These are phyloP conservation scores for Apodemia hepburni DNA, from an alignment of 2,888 invertebrate species.

Conservation along the genomic window DNA sequence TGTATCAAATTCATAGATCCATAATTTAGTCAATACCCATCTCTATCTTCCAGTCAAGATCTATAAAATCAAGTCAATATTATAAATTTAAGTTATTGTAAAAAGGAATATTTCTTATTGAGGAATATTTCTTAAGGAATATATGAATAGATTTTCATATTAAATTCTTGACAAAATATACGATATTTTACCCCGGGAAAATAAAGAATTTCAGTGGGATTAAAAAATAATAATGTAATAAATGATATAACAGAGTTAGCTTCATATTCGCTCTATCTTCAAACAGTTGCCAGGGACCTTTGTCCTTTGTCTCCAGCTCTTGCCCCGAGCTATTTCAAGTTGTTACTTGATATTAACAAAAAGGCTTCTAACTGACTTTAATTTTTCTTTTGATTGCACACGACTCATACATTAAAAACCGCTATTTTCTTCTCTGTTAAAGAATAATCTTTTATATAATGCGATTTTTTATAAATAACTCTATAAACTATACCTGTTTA, in stretches of 20 bases:
- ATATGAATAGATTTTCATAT: background rate
- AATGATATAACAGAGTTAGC: background rate
- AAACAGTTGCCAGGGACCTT: conserved; percentile 8
- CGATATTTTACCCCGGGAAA: background rate
- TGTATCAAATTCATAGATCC: too few relatives aligned
- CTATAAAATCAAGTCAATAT: too few relatives aligned
- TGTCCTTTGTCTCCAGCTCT: conserved; percentile 1
- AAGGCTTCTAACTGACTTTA: conserved; percentile 13
- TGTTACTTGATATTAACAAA: conserved; percentile 1
- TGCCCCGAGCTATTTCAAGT: conserved; percentile 2
- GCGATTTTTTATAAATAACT: background rate
- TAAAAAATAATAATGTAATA: conserved; percentile 1
- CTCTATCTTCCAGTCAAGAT: too few relatives aligned
- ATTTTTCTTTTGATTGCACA: conserved; percentile 11
- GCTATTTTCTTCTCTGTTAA: background rate
- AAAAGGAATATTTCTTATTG: background rate
- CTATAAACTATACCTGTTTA: too few relatives aligned
- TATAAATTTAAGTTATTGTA: background rate
- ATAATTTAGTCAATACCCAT: too few relatives aligned
- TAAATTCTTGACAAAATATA: background rate
- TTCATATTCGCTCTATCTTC: background rate
- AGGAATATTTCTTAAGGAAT: too few relatives aligned
- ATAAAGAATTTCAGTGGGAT: background rate
- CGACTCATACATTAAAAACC: background rate
- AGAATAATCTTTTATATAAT: background rate